These are phyloP conservation scores for Alauda arvensis DNA, from an alignment of 2,797 vertebrate species.

Conservation along the genomic window DNA sequence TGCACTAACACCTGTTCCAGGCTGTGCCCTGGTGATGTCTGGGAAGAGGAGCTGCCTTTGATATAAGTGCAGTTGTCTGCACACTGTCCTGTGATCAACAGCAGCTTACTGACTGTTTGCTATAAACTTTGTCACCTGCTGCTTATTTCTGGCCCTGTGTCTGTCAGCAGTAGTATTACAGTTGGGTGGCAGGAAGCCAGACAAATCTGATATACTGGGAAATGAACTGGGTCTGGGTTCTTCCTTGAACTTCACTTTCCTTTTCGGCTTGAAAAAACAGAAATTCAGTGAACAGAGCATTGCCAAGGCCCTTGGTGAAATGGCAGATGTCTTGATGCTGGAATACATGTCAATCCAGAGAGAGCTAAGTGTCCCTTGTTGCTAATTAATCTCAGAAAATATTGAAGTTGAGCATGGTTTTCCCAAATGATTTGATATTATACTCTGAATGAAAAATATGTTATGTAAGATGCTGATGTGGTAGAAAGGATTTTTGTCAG, in stretches of 20 bases:
- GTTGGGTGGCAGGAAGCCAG: neutral
- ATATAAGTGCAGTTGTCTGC: neutral
- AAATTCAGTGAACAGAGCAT: neutral
- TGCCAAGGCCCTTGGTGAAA: neutral
- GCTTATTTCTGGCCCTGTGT: neutral
- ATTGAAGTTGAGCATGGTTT: slow-evolving; percentile 11
- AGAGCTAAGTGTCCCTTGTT: neutral
- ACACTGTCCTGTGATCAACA: neutral
- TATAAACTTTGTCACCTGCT: neutral
- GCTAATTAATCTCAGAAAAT: slow-evolving; percentile 15
- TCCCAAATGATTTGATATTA: slow-evolving; percentile 21
- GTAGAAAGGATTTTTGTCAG: neutral
- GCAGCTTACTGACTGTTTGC: neutral
- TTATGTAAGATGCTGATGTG: slow-evolving; percentile 9
- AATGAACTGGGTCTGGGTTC: neutral
- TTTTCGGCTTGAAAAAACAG: neutral
- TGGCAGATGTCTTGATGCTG: neutral
- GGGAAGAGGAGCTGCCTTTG: neutral
- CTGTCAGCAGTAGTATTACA: neutral
- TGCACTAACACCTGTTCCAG: neutral
- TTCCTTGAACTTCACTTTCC: neutral
- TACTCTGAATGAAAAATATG: slow-evolving; percentile 32
- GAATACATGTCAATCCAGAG: neutral
- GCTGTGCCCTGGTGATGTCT: neutral
- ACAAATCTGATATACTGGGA: neutral